phyloP scores from a whole-genome alignment of 1,140 invertebrate genomes.

The Araneus ventricosus region DNA sequence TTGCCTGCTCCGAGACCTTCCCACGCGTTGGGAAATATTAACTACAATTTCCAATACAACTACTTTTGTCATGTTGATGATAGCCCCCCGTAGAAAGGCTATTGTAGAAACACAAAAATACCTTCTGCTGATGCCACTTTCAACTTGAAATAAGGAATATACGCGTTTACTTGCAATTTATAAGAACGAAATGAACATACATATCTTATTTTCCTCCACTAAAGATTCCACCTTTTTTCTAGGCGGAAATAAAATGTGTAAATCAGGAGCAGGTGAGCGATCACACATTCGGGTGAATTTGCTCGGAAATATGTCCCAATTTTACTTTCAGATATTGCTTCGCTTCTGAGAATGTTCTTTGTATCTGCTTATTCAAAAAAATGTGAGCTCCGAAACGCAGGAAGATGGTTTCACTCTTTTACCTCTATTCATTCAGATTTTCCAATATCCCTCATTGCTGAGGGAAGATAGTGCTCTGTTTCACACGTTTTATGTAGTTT shows the following conservation, averaged over 20 bases:
- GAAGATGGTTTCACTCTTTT: no score
- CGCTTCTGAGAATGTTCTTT: background rate
- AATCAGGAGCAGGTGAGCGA: background rate
- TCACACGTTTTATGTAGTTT: no score
- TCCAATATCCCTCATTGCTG: no score
- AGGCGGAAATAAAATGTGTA: background rate
- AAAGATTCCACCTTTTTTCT: background rate
- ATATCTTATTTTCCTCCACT: background rate
- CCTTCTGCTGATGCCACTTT: background rate
- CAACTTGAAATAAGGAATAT: background rate
- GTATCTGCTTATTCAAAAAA: background rate
- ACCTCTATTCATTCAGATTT: no score
- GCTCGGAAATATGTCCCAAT: background rate
- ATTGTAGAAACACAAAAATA: slow-evolving; percentile 36
- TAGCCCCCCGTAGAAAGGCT: slow-evolving; percentile 18
- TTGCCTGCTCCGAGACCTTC: background rate
- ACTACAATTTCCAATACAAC: slow-evolving; percentile 7
- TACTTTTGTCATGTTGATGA: slow-evolving; percentile 32
- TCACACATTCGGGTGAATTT: no score
- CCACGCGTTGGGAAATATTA: slow-evolving; percentile 42
- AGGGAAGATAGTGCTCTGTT: no score
- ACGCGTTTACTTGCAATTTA: background rate
- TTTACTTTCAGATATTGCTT: background rate
- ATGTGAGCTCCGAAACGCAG: no score
- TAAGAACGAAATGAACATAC: slow-evolving; percentile 28